phyloP scores from a whole-genome alignment of 2,888 invertebrate species.

The Tipula lateralis region DNA sequence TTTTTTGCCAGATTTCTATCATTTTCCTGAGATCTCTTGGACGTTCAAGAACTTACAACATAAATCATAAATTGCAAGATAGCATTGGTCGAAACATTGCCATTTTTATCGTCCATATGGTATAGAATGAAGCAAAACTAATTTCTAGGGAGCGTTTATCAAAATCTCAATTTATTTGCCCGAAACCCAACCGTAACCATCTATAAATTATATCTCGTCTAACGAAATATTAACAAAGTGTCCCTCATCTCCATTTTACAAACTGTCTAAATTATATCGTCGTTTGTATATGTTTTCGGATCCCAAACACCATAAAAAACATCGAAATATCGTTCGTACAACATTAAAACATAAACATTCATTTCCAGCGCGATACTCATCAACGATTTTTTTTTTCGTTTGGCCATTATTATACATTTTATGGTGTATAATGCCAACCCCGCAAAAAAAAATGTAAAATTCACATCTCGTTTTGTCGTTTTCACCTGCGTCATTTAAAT shows the following conservation, averaged over 20 bases:
- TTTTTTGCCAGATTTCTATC: no score
- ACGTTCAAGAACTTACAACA: no score
- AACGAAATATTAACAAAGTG: neutral
- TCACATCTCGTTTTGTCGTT: neutral
- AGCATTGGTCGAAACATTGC: no score
- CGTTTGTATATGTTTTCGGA: neutral
- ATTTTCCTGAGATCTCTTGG: no score
- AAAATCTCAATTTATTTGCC: no score
- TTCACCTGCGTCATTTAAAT: conserved; percentile 11
- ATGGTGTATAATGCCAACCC: neutral
- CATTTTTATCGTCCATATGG: no score
- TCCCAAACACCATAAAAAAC: neutral
- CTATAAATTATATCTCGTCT: neutral
- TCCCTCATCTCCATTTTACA: neutral
- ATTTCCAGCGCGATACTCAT: neutral
- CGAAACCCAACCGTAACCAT: neutral
- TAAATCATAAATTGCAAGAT: no score
- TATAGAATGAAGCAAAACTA: no score
- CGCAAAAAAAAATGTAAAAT: neutral
- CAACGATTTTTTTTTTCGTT: neutral
- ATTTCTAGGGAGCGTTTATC: no score
- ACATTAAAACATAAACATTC: neutral
- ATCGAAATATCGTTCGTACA: neutral
- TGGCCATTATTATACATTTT: neutral
- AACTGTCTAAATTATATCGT: neutral